These are phyloP conservation scores for Coleophora deauratella DNA, from an alignment of 2,888 invertebrate species.

Conservation along the genomic window DNA sequence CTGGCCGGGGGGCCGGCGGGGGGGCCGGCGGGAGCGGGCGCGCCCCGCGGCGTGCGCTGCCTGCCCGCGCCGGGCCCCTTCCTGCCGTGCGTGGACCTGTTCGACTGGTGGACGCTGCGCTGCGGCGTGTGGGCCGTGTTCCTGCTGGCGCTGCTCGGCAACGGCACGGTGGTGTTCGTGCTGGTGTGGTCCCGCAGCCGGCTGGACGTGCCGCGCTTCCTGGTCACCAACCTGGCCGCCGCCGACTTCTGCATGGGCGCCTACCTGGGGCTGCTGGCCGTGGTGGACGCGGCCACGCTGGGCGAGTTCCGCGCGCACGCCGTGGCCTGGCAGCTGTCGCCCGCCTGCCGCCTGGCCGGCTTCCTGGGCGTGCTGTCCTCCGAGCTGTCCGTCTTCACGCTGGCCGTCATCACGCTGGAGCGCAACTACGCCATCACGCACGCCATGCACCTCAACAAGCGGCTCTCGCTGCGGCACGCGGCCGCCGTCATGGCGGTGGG, in stretches of 20 bases:
- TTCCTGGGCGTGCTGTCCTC: constrained; percentile 95
- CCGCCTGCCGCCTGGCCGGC: constrained; percentile 94
- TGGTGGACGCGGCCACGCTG: constrained; percentile 95
- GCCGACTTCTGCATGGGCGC: constrained; percentile 99
- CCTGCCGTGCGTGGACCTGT: constrained; percentile 94
- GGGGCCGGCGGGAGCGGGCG: constrained; percentile 22
- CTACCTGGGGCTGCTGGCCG: constrained; percentile 88
- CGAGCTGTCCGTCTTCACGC: constrained; percentile 95
- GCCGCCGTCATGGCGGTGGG: constrained; percentile 93
- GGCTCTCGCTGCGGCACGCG: constrained; percentile 92
- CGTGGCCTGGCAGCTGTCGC: constrained; percentile 97
- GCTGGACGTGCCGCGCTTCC: constrained; percentile 96
- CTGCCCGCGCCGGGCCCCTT: constrained; percentile 93
- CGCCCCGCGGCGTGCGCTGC: constrained; percentile 77
- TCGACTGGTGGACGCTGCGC: constrained; percentile 98
- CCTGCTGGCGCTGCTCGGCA: constrained; percentile 94
- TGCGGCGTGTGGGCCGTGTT: constrained; percentile 99
- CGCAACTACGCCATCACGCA: constrained; percentile 98
- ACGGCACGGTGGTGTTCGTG: constrained; percentile 96
- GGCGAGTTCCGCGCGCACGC: constrained; percentile 98
- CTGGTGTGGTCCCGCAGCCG: constrained; percentile 92
- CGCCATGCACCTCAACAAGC: constrained; percentile 97
- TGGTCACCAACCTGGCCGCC: constrained; percentile 96
- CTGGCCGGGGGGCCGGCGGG: constrained; percentile 25
- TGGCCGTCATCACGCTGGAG: constrained; percentile 96